Conservation (phyloP, 2,797 vertebrate genomes). For the Petrocephalus schoutedeni region DNA sequence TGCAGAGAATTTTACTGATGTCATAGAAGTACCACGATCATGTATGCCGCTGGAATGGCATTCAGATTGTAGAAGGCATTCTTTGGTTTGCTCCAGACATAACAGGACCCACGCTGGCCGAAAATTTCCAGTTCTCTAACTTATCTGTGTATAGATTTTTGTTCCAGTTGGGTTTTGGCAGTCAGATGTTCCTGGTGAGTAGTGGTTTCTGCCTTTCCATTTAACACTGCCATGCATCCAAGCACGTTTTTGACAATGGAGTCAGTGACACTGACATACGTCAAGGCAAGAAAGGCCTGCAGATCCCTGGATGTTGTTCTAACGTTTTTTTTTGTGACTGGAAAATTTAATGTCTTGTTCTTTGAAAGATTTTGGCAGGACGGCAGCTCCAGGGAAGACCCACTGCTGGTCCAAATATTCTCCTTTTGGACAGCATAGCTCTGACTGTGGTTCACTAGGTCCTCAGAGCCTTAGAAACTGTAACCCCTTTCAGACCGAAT, state of each 20-base stretch:
- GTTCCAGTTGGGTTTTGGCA: neutral
- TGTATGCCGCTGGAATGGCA: neutral
- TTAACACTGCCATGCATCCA: neutral
- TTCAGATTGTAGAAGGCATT: neutral
- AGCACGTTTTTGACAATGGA: neutral
- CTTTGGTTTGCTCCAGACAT: neutral
- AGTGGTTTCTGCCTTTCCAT: neutral
- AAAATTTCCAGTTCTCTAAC: neutral
- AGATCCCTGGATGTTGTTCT: neutral
- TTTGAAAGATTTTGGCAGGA: slow-evolving; percentile 2
- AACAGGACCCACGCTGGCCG: neutral
- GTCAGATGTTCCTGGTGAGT: neutral
- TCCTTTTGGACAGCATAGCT: neutral
- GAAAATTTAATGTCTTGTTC: neutral
- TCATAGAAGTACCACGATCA: neutral
- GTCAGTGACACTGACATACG: neutral
- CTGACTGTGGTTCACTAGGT: neutral
- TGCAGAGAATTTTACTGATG: neutral
- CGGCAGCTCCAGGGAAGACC: neutral
- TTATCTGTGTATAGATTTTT: neutral
- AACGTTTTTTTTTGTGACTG: neutral
- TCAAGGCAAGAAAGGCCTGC: neutral
- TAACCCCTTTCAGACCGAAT: neutral
- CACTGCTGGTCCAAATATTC: neutral
- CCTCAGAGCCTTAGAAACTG: neutral